Conservation (phyloP, 2,888 invertebrate genomes). For the Caenorhabditis wallacei region DNA sequence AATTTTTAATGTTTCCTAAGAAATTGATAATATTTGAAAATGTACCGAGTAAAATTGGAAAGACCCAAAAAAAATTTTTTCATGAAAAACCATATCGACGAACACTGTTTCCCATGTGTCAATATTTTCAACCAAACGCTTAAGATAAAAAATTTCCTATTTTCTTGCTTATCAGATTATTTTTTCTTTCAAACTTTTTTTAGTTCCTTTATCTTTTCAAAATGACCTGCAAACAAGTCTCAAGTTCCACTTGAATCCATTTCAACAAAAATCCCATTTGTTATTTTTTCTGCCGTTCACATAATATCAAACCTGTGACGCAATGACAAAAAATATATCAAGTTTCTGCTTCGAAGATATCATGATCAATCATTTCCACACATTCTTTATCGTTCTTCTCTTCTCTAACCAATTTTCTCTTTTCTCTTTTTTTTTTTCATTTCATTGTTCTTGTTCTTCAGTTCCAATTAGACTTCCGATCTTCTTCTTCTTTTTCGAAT, state of each 20-base stretch:
- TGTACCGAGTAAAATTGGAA: too few species aligned
- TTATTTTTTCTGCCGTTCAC: not conserved
- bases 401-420: constrained; percentile 21
- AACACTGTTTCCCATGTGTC: too few species aligned
- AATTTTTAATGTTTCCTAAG: too few species aligned
- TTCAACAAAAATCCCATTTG: not conserved
- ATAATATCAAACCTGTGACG: not conserved
- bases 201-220: too few species aligned
- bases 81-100: too few species aligned
- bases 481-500: not conserved
- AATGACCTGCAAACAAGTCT: not conserved
- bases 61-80: too few species aligned
- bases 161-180: not conserved
- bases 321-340: constrained; percentile 22
- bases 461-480: constrained; percentile 17
- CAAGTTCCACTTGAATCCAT: constrained; percentile 1
- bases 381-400: constrained; percentile 26
- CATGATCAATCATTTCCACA: constrained; percentile 52
- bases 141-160: not conserved
- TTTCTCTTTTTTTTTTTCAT: constrained; percentile 1
- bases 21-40: too few species aligned
- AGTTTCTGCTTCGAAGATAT: constrained; percentile 25
- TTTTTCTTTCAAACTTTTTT: not conserved
- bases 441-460: constrained; percentile 14
- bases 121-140: too few species aligned